Percentiles rank a stretch among this genome's conserved stretches.
These are phyloP conservation scores for Eulemur coronatus DNA, from an alignment of 2,797 vertebrate genomes.

Conservation along the genomic window DNA sequence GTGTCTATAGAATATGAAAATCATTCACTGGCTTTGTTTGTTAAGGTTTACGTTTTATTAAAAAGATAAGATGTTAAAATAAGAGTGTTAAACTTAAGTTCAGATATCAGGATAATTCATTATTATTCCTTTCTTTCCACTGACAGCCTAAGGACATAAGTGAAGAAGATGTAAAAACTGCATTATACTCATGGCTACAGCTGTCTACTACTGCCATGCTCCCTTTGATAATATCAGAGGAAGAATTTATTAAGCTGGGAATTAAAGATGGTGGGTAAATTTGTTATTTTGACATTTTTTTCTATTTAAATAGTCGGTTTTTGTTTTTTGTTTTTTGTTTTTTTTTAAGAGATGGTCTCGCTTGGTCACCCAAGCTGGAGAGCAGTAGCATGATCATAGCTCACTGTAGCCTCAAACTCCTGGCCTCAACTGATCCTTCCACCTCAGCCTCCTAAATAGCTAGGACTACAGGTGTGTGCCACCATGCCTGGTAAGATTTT, in stretches of 20 bases:
- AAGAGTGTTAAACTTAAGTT: neutral
- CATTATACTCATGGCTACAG: slow-evolving; percentile 93
- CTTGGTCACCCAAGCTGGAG: neutral
- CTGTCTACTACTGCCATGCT: slow-evolving; percentile 87
- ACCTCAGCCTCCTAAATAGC: neutral
- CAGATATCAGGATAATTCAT: neutral
- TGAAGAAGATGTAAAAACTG: slow-evolving; percentile 88
- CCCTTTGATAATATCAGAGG: slow-evolving; percentile 89
- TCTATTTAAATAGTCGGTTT: neutral
- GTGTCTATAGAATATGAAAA: neutral
- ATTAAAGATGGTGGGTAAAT: slow-evolving; percentile 87
- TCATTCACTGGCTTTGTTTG: neutral
- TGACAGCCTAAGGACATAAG: slow-evolving; percentile 84
- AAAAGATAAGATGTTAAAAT: neutral
- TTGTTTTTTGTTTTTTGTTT: neutral
- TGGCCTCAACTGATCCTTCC: neutral
- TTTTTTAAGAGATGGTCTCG: neutral
- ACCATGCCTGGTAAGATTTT: neutral
- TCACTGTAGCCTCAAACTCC: neutral
- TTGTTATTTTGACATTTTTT: slow-evolving; percentile 9
- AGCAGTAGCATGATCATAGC: neutral
- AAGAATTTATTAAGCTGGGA: slow-evolving; percentile 86
- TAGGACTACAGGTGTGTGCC: neutral
- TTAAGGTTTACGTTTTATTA: neutral
- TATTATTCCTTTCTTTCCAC: slow-evolving; percentile 43